A percentile compares a stretch with the other conserved stretches of the same genome.
Conservation (phyloP, 2,888 invertebrate species). For the Drosophila differens region DNA sequence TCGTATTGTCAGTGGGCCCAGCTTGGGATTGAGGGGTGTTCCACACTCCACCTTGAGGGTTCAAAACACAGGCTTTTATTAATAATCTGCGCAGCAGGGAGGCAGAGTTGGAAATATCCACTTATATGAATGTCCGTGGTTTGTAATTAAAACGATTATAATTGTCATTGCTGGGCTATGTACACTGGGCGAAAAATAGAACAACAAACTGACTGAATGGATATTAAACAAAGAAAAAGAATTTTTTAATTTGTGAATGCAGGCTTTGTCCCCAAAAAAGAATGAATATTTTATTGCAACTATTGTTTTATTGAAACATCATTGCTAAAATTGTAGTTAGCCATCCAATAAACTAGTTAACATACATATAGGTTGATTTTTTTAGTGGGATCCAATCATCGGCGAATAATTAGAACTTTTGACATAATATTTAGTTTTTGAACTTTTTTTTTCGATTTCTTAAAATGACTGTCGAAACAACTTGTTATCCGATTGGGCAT, state of each 20-base stretch:
- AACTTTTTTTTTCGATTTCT: conserved; percentile 35
- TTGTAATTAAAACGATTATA: conserved; percentile 72
- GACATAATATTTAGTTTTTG: conserved; percentile 18
- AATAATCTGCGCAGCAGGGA: conserved; percentile 46
- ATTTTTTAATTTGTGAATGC: too few relatives aligned
- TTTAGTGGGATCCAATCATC: conserved; percentile 20
- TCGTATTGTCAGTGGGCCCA: conserved; percentile 46
- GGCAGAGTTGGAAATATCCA: conserved; percentile 45
- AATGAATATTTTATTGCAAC: conserved; percentile 5
- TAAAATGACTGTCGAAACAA: conserved; percentile 26
- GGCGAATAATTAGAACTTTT: conserved; percentile 8
- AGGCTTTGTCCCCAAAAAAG: too few relatives aligned
- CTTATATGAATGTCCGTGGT: conserved; percentile 55
- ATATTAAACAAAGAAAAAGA: neutral
- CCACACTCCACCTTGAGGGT: conserved; percentile 6
- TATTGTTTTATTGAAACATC: conserved; percentile 48
- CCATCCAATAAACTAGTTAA: conserved; percentile 2
- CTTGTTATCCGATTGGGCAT: neutral
- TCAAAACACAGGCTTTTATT: conserved; percentile 47
- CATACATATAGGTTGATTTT: conserved; percentile 7
- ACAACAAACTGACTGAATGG: neutral
- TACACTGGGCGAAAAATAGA: conserved; percentile 43
- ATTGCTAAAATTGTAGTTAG: conserved; percentile 29
- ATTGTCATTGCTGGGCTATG: conserved; percentile 48
- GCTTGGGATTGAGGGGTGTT: conserved; percentile 9